phyloP scores from a whole-genome alignment of 2,113 vertebrate genomes.

The Chionis minor region DNA sequence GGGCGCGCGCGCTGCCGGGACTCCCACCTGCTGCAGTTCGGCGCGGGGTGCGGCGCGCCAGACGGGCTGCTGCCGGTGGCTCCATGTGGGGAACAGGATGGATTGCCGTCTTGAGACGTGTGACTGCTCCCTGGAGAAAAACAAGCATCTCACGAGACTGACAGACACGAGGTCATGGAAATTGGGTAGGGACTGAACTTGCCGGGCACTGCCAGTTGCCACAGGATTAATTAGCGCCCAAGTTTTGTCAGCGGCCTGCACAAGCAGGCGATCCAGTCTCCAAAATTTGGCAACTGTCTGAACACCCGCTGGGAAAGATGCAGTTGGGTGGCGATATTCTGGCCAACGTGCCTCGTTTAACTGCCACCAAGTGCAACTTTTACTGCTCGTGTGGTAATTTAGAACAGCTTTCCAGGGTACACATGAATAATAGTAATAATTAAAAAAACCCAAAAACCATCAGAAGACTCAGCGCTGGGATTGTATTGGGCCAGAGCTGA shows the following conservation, averaged over 20 bases:
- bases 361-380: neutral
- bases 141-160: neutral
- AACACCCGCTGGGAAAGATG: neutral
- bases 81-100: conserved; percentile 69
- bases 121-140: conserved; percentile 87
- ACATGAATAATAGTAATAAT: neutral
- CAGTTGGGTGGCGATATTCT: neutral
- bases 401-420: neutral
- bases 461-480: neutral
- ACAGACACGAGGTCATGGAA: neutral
- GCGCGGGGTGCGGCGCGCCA: conserved; percentile 53
- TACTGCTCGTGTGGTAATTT: fast-evolving
- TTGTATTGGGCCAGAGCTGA: fast-evolving
- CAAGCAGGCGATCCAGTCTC: neutral
- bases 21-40: conserved; percentile 64
- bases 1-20: fast-evolving
- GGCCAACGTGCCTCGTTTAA: neutral
- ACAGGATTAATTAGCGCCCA: neutral
- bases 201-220: neutral
- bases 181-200: fast-evolving
- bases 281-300: neutral
- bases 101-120: conserved; percentile 73
- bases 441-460: too few species aligned
- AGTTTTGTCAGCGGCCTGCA: neutral
- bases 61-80: conserved; percentile 64